phyloP scores from a whole-genome alignment of 2,797 vertebrate species.

The Danio albolineatus region DNA sequence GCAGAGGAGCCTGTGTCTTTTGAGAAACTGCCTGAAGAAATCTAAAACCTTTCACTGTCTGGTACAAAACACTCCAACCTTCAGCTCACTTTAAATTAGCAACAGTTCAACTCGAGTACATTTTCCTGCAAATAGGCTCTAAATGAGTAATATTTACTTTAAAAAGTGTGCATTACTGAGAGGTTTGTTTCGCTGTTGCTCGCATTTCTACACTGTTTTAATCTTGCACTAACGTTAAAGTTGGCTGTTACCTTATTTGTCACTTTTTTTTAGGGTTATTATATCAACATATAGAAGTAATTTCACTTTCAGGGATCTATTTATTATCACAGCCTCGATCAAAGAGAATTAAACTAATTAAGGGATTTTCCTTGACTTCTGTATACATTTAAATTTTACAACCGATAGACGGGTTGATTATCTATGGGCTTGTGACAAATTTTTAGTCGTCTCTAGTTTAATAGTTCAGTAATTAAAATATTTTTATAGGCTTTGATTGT shows the following conservation, averaged over 20 bases:
- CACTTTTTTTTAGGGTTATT: conserved; percentile 2
- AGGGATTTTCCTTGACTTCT: not conserved
- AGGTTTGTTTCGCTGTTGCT: not conserved
- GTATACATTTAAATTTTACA: not conserved
- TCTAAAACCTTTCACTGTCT: not conserved
- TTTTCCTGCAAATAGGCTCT: not conserved
- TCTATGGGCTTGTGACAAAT: not conserved
- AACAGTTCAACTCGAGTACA: not conserved
- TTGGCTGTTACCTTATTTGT: not conserved
- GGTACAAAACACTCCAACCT: conserved; percentile 26
- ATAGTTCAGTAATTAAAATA: not conserved
- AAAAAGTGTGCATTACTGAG: too few relatives aligned
- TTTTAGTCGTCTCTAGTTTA: not conserved
- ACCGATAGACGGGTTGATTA: too few relatives aligned
- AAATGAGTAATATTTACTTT: not conserved
- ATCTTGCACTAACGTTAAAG: conserved; percentile 1
- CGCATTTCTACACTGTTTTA: not conserved
- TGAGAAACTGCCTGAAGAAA: conserved; percentile 52
- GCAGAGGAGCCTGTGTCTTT: conserved; percentile 60
- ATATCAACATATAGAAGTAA: not conserved
- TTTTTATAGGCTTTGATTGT: not conserved
- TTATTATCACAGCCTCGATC: conserved; percentile 4
- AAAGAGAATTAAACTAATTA: not conserved
- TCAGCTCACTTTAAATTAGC: not conserved
- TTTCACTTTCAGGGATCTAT: conserved; percentile 13